Evolutionary conservation across 2,888 invertebrate genomes (phyloP).

Genomic region (Gandaritis pyraliata): DNA sequence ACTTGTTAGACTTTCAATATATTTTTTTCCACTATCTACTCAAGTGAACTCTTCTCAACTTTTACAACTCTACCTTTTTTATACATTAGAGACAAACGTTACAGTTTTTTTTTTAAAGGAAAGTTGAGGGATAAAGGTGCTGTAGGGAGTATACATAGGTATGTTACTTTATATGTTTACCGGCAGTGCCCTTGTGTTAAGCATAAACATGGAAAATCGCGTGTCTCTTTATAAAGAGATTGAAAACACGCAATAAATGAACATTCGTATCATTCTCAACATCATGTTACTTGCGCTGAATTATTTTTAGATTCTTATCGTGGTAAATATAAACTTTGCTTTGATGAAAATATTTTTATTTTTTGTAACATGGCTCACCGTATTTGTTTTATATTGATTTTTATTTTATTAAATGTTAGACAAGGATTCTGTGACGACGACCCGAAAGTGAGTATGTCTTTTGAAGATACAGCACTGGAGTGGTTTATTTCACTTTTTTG

Average conservation of each 20-base stretch:
- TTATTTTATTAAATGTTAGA: constrained; percentile 7
- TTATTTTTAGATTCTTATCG: constrained; percentile 51
- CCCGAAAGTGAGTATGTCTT: constrained; percentile 9
- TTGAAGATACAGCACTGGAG: no score
- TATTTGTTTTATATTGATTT: constrained; percentile 18
- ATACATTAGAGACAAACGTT: no score
- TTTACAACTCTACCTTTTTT: no score
- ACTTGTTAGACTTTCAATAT: neutral
- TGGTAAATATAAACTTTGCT: constrained; percentile 50
- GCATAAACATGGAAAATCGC: constrained; percentile 34
- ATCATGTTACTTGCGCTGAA: constrained; percentile 39
- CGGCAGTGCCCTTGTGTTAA: constrained; percentile 21
- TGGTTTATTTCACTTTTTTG: no score
- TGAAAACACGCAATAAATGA: constrained; percentile 32
- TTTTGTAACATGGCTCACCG: constrained; percentile 20
- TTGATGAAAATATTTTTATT: constrained; percentile 10
- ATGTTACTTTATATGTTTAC: no score
- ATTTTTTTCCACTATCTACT: no score
- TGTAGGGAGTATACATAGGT: no score
- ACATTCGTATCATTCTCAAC: constrained; percentile 39
- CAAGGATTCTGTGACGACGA: constrained; percentile 17
- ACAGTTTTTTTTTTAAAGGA: no score
- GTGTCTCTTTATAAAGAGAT: constrained; percentile 32
- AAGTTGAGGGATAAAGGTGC: no score
- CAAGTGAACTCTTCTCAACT: no score